These are phyloP conservation scores for Prenolepis imparis DNA, from an alignment of 2,888 invertebrate species.

Conservation along the genomic window DNA sequence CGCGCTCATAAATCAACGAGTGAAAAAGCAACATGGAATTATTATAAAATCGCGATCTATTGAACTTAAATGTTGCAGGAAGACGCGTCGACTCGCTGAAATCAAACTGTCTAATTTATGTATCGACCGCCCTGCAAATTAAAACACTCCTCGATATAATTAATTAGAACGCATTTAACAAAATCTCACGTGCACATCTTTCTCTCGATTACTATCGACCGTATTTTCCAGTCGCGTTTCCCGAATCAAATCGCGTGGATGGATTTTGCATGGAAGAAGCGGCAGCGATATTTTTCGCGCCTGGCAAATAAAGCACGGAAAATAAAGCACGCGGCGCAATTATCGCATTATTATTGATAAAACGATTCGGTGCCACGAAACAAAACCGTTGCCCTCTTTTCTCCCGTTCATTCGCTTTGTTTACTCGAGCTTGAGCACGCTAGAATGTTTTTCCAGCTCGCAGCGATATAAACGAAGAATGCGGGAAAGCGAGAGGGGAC, in stretches of 20 bases:
- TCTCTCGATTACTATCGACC: conserved; percentile 4
- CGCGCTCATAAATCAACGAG: conserved; percentile 74
- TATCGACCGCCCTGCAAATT: neutral
- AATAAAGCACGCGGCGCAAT: conserved; percentile 47
- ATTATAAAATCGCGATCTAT: conserved; percentile 73
- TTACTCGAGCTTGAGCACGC: conserved; percentile 19
- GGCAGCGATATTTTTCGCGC: conserved; percentile 26
- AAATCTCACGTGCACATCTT: neutral
- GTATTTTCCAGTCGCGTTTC: conserved; percentile 12
- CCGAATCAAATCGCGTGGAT: neutral
- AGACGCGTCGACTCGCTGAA: neutral
- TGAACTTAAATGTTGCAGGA: neutral
- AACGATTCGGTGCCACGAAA: conserved; percentile 36
- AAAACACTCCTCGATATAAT: neutral
- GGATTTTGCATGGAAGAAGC: conserved; percentile 14
- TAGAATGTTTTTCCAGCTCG: conserved; percentile 36
- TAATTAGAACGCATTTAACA: conserved; percentile 17
- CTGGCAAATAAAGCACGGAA: conserved; percentile 34
- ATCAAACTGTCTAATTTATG: neutral
- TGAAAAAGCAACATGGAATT: conserved; percentile 75
- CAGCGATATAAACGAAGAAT: conserved; percentile 2
- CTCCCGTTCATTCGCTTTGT: conserved; percentile 50
- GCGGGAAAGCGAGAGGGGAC: neutral
- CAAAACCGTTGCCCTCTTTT: conserved; percentile 27
- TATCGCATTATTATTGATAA: conserved; percentile 56